phyloP scores from a whole-genome alignment of 2,797 vertebrate species.

The Lepidocolaptes lacrymiger region DNA sequence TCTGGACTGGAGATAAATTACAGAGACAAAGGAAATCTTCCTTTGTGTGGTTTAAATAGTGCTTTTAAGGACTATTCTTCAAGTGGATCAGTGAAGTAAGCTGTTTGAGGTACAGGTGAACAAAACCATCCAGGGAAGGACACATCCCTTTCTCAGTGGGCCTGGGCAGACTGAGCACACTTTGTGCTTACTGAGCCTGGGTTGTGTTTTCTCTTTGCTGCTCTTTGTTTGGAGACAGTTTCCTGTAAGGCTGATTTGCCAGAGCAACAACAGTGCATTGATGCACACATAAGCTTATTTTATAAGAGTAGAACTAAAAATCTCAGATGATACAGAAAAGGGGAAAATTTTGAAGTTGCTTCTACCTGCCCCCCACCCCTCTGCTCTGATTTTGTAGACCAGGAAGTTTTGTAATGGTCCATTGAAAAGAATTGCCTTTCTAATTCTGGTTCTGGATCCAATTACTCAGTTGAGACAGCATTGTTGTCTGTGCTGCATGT shows the following conservation, averaged over 20 bases:
- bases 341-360: neutral
- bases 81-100: neutral
- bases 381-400: neutral
- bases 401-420: neutral
- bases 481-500: neutral
- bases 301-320: neutral
- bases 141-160: neutral
- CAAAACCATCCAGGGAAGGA: neutral
- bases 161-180: accelerated
- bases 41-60: neutral
- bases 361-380: accelerated
- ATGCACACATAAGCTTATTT: conserved; percentile 2
- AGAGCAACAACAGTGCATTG: neutral
- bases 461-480: neutral
- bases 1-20: neutral
- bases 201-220: neutral
- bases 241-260: conserved; percentile 41
- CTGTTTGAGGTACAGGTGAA: neutral
- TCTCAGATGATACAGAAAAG: neutral
- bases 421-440: neutral
- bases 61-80: neutral
- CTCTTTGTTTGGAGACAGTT: conserved; percentile 11
- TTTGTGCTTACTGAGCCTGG: neutral
- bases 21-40: neutral
- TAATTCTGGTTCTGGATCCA: conserved; percentile 7